Evolutionary conservation across 1,140 invertebrate genomes (phyloP), one percentile per base, ranked within the genome.

Genomic region (Zaprionus capensis): DNA sequence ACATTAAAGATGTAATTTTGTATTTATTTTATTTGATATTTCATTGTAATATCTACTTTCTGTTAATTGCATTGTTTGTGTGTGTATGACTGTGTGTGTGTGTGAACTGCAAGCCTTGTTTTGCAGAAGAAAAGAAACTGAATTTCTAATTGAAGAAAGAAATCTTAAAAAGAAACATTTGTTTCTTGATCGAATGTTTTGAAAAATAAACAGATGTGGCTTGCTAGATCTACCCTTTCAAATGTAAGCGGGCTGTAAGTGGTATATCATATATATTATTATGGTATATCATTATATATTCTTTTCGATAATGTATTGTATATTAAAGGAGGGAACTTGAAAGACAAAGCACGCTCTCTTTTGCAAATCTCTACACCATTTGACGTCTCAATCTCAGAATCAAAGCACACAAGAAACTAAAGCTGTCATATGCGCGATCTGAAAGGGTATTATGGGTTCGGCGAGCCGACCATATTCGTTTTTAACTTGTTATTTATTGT

Each of bases 1-100:
- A 75, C 80, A 79, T 81, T 82, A 85, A 82, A 81, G 11, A 58
- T 70, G 72, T 79, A 71, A 34, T 34, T 11, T 11, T 59, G 59
- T 85, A 82, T 61, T 11, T 41, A 67, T 59, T 64, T 17, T 24
- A 63, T 63, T 49, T 34, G 5, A 34, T 62, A 55, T 62, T 62
- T 49, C 17, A 61, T 77, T 82, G 82, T 34, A 63, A 63, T 84
- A 81, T 64, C 58, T 76, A 81, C 57, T 67, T 20, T 81, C 63
- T 81, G 4, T 56, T 64, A 46, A 15, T 34, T 31, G 28, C n/a
- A 14, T 26, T 49, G 17, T 41, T 34, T 63, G 49, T 20, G 5
- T 66, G n/a, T 17, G 5, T n/a, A n/a, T n/a, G n/a, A n/a, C n/a
- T n/a, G n/a, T 17, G 6, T n/a, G 2, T 44, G 7, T 44, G 41